phyloP scores from a whole-genome alignment of 35 echinoderm and acorn worm species.

The Ptychodera flava region DNA sequence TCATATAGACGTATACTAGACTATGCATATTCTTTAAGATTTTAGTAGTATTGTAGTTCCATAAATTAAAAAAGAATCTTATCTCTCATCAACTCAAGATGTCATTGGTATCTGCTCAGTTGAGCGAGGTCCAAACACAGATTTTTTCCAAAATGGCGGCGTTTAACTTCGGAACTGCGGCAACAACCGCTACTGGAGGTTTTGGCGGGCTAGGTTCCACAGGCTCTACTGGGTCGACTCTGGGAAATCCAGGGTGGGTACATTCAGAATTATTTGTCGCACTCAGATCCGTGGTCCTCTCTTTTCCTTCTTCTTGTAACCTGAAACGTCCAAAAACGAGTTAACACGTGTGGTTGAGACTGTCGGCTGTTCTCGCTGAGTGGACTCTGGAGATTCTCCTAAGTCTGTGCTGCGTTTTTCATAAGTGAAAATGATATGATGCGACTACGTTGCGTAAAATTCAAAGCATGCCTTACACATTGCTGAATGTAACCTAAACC shows the following conservation, averaged over 20 bases:
- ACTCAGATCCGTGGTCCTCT: no score
- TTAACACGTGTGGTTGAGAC: no score
- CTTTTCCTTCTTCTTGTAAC: no score
- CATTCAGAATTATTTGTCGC: no score
- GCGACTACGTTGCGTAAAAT: not conserved
- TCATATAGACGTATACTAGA: not conserved
- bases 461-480: not conserved
- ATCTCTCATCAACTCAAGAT: no score
- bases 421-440: not conserved
- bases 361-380: no score
- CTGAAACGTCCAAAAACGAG: no score
- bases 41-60: no score
- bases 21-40: not conserved
- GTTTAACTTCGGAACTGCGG: not conserved
- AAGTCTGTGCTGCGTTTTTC: no score
- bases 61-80: no score
- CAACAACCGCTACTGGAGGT: not conserved
- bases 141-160: not conserved
- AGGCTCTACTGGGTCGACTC: not conserved
- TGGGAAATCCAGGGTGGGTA: not conserved
- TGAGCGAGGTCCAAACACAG: not conserved
- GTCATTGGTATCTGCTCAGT: no score
- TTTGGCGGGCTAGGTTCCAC: not conserved
- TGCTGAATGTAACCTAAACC: not conserved
- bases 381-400: no score